phyloP scores from a whole-genome alignment of 2,113 vertebrate genomes.

The Nannospalax galili region DNA sequence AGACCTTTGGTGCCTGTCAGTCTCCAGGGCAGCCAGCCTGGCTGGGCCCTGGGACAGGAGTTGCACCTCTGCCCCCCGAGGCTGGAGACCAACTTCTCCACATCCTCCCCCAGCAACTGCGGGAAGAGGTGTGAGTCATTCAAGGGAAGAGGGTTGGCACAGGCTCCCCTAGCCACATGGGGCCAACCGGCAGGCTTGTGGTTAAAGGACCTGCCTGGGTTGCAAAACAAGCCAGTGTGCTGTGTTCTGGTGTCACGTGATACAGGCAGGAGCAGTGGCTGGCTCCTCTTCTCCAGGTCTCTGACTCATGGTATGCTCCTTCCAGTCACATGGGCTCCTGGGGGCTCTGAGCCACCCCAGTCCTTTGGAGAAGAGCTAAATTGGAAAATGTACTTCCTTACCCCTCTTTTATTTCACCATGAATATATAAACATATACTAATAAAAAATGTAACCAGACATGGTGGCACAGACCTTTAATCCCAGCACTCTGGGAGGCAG shows the following conservation, averaged over 20 bases:
- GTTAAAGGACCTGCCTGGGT: slow-evolving; percentile 80
- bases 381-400: not conserved
- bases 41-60: not conserved
- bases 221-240: slow-evolving; percentile 80
- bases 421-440: slow-evolving; percentile 29
- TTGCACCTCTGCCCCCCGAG: slow-evolving; percentile 46
- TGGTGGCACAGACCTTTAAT: not conserved
- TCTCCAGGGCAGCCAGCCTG: not conserved
- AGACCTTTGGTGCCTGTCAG: not conserved
- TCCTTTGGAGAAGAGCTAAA: slow-evolving; percentile 31
- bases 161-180: slow-evolving; percentile 55
- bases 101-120: slow-evolving; percentile 77
- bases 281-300: not conserved
- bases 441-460: slow-evolving; percentile 4
- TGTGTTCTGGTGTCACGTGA: slow-evolving; percentile 68
- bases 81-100: slow-evolving; percentile 58
- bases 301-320: slow-evolving; percentile 59
- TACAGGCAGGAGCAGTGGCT: not conserved
- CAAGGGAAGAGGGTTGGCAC: slow-evolving; percentile 71
- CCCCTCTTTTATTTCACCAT: not conserved
- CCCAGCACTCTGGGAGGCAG: not conserved
- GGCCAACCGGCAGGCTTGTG: slow-evolving; percentile 79
- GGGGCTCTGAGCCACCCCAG: not conserved
- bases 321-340: slow-evolving; percentile 15
- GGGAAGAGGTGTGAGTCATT: slow-evolving; percentile 79